Base-by-base conservation (phyloP, 2,888 invertebrate genomes). In the Tenthredo livida region DNA sequence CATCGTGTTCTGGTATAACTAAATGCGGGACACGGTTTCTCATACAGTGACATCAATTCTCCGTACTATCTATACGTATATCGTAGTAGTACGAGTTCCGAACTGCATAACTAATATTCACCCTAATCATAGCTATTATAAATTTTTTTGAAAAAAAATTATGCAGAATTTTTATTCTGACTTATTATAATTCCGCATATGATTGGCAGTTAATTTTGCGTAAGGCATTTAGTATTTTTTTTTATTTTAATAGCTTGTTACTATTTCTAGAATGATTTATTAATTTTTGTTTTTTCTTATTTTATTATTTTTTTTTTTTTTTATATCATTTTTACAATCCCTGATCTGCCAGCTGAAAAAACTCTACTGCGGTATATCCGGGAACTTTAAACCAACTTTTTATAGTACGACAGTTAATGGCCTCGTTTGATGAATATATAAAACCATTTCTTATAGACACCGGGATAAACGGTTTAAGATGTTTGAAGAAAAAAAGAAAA, bases 1-100 rank as follows among this genome's bases (percentile, higher is more conserved):
- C 80, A 61, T 58, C 37, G 80, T 80, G 80, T 58, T 80, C 80
- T 80, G 61, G 40, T 61, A 80, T 61, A 80, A 25, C 61, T 80
- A 15, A 61, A 80, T 40, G 25, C 54, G 29, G 47, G 72, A 47
- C 21, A 80, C 29, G 15, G 80, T 40, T 58, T 15, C 33, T n/a
- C 54, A 5, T 1, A 50, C 50, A 54, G n/a, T 4, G 25, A 25
- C 25, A 29, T 29, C n/a, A 61, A 29, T 3, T 29, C 25, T 61
- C 25, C 61, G 21, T 61, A 29, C n/a, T 29, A 29, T 29, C 1
- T 29, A 10, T 12, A 7, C 0, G 7, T 33, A 12, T 33, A 67
- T 33, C 1, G 15, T 25, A 67, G 6, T 15, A 58, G 40, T 10
- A 29, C 6, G 25, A 61, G n/a, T 40, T 80, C 7, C 80, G 6